Evolutionary conservation across 2,888 invertebrate species (phyloP).

Genomic region (Spatulosminthurus flaviceps): DNA sequence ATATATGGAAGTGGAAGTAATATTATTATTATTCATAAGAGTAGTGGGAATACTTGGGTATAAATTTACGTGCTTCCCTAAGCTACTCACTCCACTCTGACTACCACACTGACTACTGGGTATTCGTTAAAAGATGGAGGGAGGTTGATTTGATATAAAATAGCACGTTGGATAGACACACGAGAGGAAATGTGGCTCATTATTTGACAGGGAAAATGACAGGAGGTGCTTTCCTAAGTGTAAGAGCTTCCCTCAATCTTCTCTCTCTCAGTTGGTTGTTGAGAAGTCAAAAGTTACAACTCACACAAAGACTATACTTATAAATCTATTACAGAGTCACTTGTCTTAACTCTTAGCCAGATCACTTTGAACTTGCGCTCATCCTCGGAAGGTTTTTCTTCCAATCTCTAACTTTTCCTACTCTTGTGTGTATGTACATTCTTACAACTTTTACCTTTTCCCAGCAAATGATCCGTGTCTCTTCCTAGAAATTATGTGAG

Average conservation of each 20-base stretch:
- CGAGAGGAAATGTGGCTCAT: conserved; percentile 52
- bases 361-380: conserved; percentile 18
- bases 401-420: background rate
- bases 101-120: too few relatives aligned
- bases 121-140: background rate
- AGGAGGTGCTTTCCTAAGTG: conserved; percentile 48
- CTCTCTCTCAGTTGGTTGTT: conserved; percentile 30
- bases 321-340: conserved; percentile 44
- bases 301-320: conserved; percentile 40
- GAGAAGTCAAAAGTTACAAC: conserved; percentile 22
- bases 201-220: conserved; percentile 53
- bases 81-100: too few relatives aligned
- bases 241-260: conserved; percentile 37
- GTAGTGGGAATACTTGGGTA: too few relatives aligned
- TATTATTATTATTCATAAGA: too few relatives aligned
- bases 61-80: too few relatives aligned
- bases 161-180: conserved; percentile 41
- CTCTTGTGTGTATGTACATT: background rate
- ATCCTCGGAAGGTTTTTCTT: background rate
- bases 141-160: conserved; percentile 40
- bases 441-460: background rate
- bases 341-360: background rate
- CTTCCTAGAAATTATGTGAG: background rate
- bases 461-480: background rate
- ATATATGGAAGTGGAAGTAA: too few relatives aligned